phyloP scores from a whole-genome alignment of 2,888 invertebrate genomes.

The Xanthia togata region DNA sequence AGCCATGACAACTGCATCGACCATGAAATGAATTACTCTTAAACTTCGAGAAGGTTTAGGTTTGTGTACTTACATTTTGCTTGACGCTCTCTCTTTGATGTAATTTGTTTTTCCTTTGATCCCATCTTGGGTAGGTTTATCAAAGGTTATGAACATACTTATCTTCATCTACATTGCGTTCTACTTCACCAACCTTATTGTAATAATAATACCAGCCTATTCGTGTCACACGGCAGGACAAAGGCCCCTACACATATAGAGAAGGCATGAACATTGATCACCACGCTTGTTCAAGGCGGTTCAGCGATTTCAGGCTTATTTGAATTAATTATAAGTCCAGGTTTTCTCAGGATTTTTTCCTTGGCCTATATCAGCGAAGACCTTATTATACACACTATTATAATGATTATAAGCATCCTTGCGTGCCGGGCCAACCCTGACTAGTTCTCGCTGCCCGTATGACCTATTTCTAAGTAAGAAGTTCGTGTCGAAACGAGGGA shows the following conservation, averaged over 20 bases:
- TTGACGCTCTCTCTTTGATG: conserved; percentile 64
- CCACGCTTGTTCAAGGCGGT: too few relatives aligned
- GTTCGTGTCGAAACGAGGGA: background rate
- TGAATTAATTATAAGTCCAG: too few relatives aligned
- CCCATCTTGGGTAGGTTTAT: conserved; percentile 10
- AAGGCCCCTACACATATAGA: background rate
- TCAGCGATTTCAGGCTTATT: background rate
- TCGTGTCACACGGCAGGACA: background rate
- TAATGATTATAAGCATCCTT: background rate
- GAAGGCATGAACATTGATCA: background rate
- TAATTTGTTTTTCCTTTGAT: conserved; percentile 34
- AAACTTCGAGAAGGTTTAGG: conserved; percentile 63
- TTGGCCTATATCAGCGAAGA: too few relatives aligned
- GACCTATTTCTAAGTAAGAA: background rate
- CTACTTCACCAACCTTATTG: conserved; percentile 4
- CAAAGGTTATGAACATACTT: conserved; percentile 26
- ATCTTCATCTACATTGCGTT: conserved; percentile 38
- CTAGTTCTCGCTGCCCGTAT: background rate
- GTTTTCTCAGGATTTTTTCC: too few relatives aligned
- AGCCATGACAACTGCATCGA: conserved; percentile 68
- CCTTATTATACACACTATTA: too few relatives aligned
- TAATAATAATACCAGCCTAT: background rate
- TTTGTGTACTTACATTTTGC: conserved; percentile 32
- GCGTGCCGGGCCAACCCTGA: background rate
- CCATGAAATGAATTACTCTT: conserved; percentile 69